Percentiles rank a stretch among this genome's conserved stretches.
phyloP scores from a whole-genome alignment of 1,140 invertebrate species.

The Ceratosolen solmsi region DNA sequence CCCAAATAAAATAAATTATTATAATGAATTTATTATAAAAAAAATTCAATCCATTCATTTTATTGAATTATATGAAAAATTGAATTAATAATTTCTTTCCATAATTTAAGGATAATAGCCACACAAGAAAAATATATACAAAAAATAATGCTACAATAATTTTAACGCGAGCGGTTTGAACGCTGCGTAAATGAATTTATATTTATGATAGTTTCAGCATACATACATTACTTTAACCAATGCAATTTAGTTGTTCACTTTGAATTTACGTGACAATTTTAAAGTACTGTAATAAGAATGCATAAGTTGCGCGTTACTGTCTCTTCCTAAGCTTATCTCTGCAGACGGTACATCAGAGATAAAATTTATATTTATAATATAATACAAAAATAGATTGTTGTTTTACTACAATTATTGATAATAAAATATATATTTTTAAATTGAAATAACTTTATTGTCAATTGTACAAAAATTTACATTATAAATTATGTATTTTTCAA shows the following conservation, averaged over 20 bases:
- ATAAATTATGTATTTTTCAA: too few relatives aligned
- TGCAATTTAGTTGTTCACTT: not conserved
- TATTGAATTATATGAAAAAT: too few relatives aligned
- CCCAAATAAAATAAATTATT: too few relatives aligned
- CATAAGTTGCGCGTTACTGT: not conserved
- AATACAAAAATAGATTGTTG: not conserved
- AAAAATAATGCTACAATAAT: not conserved
- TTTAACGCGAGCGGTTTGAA: not conserved
- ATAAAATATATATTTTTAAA: too few relatives aligned
- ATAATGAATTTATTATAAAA: too few relatives aligned
- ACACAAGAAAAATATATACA: not conserved
- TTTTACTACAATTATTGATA: not conserved
- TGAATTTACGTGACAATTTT: constrained; percentile 24
- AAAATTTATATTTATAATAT: not conserved
- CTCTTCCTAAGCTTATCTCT: not conserved
- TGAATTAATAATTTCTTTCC: too few relatives aligned
- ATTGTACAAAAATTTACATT: too few relatives aligned
- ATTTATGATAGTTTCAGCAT: not conserved
- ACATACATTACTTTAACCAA: constrained; percentile 11
- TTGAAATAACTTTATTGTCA: too few relatives aligned
- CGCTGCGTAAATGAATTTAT: not conserved
- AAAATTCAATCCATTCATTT: too few relatives aligned
- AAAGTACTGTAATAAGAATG: constrained; percentile 1
- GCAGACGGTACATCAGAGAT: not conserved
- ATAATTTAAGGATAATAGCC: too few relatives aligned